A percentile compares a stretch with the other conserved stretches of the same genome.
These are phyloP conservation scores for Crocuta crocuta DNA, from an alignment of 2,113 vertebrate genomes.

Conservation along the genomic window DNA sequence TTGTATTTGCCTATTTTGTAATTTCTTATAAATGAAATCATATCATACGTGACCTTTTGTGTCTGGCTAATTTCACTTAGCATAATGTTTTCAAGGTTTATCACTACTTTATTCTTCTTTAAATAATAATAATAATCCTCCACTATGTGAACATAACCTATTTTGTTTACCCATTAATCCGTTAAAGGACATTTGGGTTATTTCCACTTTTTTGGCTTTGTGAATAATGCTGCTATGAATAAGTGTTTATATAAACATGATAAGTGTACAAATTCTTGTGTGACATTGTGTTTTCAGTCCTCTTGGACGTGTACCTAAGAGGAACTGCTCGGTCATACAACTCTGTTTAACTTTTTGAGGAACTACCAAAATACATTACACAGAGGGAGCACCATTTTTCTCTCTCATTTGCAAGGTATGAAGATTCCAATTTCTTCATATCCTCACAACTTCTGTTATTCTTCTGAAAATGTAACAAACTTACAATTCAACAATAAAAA, in stretches of 20 bases:
- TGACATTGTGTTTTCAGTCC: neutral
- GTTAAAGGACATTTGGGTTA: neutral
- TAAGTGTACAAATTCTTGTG: neutral
- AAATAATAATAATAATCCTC: neutral
- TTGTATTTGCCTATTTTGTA: neutral
- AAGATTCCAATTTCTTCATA: neutral
- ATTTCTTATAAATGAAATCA: neutral
- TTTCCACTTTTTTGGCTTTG: neutral
- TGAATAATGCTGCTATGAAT: neutral
- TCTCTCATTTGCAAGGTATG: neutral
- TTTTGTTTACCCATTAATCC: neutral
- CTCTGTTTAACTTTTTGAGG: neutral
- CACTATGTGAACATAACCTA: neutral
- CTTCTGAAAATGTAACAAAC: neutral
- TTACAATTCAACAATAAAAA: neutral
- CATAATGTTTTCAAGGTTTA: neutral
- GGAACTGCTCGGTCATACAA: neutral
- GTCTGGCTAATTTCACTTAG: neutral
- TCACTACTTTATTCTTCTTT: neutral
- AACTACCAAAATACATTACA: neutral
- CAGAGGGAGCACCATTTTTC: neutral
- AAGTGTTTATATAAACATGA: neutral
- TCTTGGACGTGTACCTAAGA: neutral
- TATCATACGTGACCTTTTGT: neutral
- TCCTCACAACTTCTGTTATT: conserved; percentile 20